Evolutionary conservation across 2,888 invertebrate species (phyloP), one percentile per base, ranked within the genome.

Genomic region (Mantis religiosa): DNA sequence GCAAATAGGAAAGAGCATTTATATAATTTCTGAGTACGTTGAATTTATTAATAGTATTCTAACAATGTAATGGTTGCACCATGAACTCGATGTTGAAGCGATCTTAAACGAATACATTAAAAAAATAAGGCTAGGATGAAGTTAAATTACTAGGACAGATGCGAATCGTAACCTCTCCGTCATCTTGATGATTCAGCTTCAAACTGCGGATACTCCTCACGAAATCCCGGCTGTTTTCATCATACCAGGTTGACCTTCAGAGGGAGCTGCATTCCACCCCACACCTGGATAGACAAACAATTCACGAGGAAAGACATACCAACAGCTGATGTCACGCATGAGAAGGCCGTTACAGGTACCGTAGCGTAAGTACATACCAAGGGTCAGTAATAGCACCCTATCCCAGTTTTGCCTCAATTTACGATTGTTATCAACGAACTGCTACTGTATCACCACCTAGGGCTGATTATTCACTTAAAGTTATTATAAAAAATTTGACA

Each of bases 271-370:
- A 87, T 87, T 87, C 87, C 87, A 47, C 83, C 87, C 83, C 83
- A 87, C 87, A 87, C 83, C 87, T 83, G 82, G 34, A 15, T 41
- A 83, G 41, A 41, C 87, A 87, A 87, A 87, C 87, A 87, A 9
- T 28, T 82, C 87, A 47, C 83, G 3, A 25, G 47, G 87, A 83
- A 87, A 87, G 87, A 87, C 81, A 87, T 83, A 34, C 47, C 87
- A 71, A 25, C 81, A 30, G 54, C 54, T 71, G 54, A 71, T 71
- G 54, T 71, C 54, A 71, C 54, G 54, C 54, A 71, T 71, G 54
- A 71, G 20, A 15, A 71, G 54, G 54, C 54, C 54, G 54, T 71
- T 71, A 71, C 54, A 71, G 20, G 54, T 71, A 71, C 54, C 20
- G 54, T 71, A 71, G 20, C 20, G 54, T 71, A n/a, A n/a, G n/a